These are phyloP conservation scores for Oligia fasciuncula DNA, from an alignment of 2,888 invertebrate species.

Conservation along the genomic window DNA sequence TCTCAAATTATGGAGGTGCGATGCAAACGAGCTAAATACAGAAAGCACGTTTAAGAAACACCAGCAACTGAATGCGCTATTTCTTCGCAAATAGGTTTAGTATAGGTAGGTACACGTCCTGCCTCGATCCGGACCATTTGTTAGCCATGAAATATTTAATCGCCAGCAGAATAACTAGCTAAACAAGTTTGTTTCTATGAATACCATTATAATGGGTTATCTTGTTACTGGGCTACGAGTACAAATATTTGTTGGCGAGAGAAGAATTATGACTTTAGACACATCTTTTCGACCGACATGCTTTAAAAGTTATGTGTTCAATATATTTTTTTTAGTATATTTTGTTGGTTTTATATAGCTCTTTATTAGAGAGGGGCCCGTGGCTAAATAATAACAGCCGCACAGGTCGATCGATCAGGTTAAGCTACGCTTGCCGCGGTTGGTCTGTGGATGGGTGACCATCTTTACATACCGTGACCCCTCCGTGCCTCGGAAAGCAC, in stretches of 20 bases:
- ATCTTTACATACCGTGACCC: no score
- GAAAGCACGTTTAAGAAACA: slow-evolving; percentile 66
- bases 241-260: slow-evolving; percentile 53
- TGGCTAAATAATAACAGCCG: no score
- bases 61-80: slow-evolving; percentile 58
- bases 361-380: neutral
- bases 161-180: slow-evolving; percentile 40
- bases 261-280: slow-evolving; percentile 54
- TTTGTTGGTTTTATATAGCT: neutral
- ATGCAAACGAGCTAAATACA: slow-evolving; percentile 70
- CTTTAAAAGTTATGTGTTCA: slow-evolving; percentile 22
- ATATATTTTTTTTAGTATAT: slow-evolving; percentile 18
- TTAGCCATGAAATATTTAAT: slow-evolving; percentile 53
- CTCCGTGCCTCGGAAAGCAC: no score
- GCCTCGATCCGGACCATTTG: slow-evolving; percentile 45
- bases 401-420: no score
- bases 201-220: slow-evolving; percentile 59
- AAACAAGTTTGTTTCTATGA: slow-evolving; percentile 59
- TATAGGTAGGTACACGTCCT: slow-evolving; percentile 35
- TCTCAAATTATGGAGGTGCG: slow-evolving; percentile 68
- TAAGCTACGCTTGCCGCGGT: no score
- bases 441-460: no score
- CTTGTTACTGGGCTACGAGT: slow-evolving; percentile 61
- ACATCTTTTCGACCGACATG: slow-evolving; percentile 22
- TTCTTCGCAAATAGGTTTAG: slow-evolving; percentile 61